A percentile compares a stretch with the other conserved stretches of the same genome.
phyloP scores from a whole-genome alignment of 1,140 invertebrate species.

The Chrysopa pallens region DNA sequence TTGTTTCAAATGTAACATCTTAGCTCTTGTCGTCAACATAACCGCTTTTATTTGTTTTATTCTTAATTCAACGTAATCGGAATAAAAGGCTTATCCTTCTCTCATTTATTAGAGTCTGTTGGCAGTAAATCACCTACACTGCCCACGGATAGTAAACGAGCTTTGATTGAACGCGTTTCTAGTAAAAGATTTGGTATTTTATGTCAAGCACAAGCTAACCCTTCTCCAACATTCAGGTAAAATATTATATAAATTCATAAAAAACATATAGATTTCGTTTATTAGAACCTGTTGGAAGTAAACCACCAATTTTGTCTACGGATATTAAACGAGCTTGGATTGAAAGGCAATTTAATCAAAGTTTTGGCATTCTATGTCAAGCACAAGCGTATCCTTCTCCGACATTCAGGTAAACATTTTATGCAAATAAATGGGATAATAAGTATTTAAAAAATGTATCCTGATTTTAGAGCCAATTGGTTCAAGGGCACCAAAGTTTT shows the following conservation, averaged over 20 bases:
- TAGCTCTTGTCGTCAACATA: no score
- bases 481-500: constrained; percentile 25
- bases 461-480: constrained; percentile 33
- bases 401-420: constrained; percentile 27
- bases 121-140: no score
- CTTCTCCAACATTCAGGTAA: not conserved
- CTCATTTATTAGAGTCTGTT: no score
- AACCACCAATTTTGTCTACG: constrained; percentile 43
- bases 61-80: no score
- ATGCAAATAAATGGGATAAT: not conserved
- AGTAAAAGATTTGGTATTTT: not conserved
- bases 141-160: constrained; percentile 5
- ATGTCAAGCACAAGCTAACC: not conserved
- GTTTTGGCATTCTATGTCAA: constrained; percentile 36
- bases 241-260: not conserved
- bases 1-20: no score
- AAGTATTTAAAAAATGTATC: not conserved
- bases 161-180: not conserved
- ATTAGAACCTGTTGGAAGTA: constrained; percentile 49
- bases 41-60: no score
- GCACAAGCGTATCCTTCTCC: constrained; percentile 52
- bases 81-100: no score
- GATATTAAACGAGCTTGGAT: constrained; percentile 37
- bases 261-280: no score
- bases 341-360: constrained; percentile 27